Evolutionary conservation across 2,797 vertebrate species (phyloP), one percentile per base, ranked within the genome.

Genomic region (Anguilla pacifica): DNA sequence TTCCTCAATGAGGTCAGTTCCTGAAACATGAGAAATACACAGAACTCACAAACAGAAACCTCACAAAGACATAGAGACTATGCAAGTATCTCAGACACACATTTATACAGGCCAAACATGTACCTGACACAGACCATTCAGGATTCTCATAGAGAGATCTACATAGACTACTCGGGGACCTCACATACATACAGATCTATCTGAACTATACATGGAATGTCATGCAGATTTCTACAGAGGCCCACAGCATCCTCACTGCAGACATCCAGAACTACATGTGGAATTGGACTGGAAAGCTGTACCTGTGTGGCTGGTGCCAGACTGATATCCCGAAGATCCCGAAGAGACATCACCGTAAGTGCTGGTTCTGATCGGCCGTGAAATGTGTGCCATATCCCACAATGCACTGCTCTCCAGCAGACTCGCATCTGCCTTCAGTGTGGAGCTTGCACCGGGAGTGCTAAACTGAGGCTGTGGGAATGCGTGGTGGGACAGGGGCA

Each of bases 1-100:
- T 70, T 98, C 97, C 88, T 97, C 97, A 91, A 98, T 95, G 90
- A 99, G 92, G 83, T 97, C 97, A 2, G 97, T 90, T 35, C 96
- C 97, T 98, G 46, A 28, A 89, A 28, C n/a, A 43, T 28, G 79
- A 19, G 22, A 74, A 28, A 81, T 49, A 74, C 22, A 19, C 39
- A 84, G 10, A 59, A 57, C 51, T 49, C 22, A 39, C 15, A 5
- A 39, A 57, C 51, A 59, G 43, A 51, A 57, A 85, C 22, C 43
- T 35, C 31, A 17, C 39, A 61, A 1, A 35, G 49, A 19, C 85
- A 86, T 19, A 72, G 13, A 9, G 31, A 0, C 70, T 17, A 67
- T 61, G 57, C 39, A 25, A 5, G 46, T 5, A 59, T 15, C 46
- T 25, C 35, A 57, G 31, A 46, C 67, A 79, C 35, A 83, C 13